Percentiles rank a stretch among this genome's conserved stretches.
These are phyloP conservation scores for Cenopis cana DNA, from an alignment of 2,888 invertebrate genomes.

Conservation along the genomic window DNA sequence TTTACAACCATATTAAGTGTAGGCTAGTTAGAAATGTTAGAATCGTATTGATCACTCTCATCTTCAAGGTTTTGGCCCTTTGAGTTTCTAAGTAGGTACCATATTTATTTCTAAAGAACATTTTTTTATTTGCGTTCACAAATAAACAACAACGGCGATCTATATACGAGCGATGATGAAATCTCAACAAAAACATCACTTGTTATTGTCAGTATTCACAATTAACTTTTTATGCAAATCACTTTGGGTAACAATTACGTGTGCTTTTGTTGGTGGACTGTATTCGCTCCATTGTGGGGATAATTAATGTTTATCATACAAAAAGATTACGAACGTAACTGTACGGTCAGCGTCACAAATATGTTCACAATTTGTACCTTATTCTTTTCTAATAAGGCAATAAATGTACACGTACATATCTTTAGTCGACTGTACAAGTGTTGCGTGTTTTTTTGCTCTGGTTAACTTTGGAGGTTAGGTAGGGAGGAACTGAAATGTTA, in stretches of 20 bases:
- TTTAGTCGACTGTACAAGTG: no score
- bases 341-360: not conserved
- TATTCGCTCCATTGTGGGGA: constrained; percentile 45
- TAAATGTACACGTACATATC: no score
- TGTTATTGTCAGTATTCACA: constrained; percentile 49
- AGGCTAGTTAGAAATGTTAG: no score
- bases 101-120: not conserved
- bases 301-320: constrained; percentile 53
- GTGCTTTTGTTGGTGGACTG: constrained; percentile 49
- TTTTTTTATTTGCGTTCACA: not conserved
- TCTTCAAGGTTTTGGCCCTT: no score
- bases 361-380: no score
- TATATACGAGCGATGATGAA: constrained; percentile 37
- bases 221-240: constrained; percentile 55
- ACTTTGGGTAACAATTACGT: constrained; percentile 48
- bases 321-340: constrained; percentile 48
- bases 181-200: constrained; percentile 40
- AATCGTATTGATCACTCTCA: no score
- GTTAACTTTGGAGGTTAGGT: constrained; percentile 34
- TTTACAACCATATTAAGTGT: no score
- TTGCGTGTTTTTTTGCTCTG: constrained; percentile 38
- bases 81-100: not conserved
- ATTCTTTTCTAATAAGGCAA: no score
- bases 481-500: not conserved
- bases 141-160: constrained; percentile 18